phyloP scores from a whole-genome alignment of 2,113 vertebrate genomes.

The Pavo muticus region DNA sequence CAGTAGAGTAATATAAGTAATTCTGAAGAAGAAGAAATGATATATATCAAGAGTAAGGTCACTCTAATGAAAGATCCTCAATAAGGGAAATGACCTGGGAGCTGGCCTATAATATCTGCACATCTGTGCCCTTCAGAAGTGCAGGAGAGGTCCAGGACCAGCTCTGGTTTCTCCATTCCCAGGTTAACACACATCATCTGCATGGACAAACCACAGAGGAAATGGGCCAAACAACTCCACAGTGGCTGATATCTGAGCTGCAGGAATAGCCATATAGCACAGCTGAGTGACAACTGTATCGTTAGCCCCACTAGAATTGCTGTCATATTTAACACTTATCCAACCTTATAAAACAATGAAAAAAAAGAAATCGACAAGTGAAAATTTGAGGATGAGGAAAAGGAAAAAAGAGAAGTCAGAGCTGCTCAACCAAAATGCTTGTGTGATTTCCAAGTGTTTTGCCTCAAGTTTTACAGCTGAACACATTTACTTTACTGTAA shows the following conservation, averaged over 20 bases:
- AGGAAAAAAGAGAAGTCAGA: not conserved
- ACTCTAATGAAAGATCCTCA: not conserved
- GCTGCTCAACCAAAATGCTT: not conserved
- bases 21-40: constrained; percentile 12
- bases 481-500: constrained; percentile 11
- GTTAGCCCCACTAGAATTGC: not conserved
- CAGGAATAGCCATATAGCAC: not conserved
- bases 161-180: not conserved
- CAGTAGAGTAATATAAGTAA: constrained; percentile 64
- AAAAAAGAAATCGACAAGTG: not conserved
- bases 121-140: constrained; percentile 15
- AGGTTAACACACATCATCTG: constrained; percentile 28
- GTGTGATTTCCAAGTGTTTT: constrained; percentile 27
- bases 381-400: constrained; percentile 33
- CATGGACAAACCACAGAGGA: not conserved
- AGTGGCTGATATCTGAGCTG: not conserved
- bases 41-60: not conserved
- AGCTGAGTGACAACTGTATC: not conserved
- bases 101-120: not conserved
- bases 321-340: constrained; percentile 29
- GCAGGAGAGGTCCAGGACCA: not conserved
- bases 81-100: not conserved
- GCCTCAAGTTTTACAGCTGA: not conserved
- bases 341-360: not conserved
- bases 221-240: not conserved